phyloP scores from a whole-genome alignment of 2,888 invertebrate genomes.

The Tenthredo livida region DNA sequence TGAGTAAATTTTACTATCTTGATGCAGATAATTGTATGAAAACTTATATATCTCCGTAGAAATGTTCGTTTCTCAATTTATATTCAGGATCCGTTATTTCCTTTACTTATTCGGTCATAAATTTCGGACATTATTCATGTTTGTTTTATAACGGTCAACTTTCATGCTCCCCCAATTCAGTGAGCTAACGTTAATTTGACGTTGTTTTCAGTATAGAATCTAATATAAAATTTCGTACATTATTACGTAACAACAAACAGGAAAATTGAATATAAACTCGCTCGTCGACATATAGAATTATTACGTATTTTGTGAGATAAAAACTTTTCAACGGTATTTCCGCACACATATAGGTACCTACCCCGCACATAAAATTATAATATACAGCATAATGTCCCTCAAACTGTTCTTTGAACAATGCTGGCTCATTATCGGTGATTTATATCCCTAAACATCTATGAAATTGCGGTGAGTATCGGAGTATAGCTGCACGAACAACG shows the following conservation, averaged over 20 bases:
- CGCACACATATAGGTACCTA: neutral
- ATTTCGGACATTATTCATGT: neutral
- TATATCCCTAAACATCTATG: neutral
- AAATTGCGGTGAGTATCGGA: neutral
- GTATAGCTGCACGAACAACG: neutral
- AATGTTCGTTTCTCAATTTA: neutral
- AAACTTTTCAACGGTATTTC: neutral
- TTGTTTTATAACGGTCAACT: neutral
- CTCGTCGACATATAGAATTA: neutral
- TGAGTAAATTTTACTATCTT: no score
- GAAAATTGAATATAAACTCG: constrained; percentile 27
- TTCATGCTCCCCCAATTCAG: neutral
- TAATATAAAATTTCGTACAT: neutral
- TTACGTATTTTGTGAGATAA: neutral
- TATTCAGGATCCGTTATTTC: neutral
- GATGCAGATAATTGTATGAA: neutral
- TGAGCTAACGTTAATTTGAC: neutral
- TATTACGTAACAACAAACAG: neutral
- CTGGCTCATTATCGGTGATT: neutral
- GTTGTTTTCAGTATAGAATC: neutral
- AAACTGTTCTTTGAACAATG: neutral
- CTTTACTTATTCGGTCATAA: neutral
- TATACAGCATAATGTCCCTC: neutral
- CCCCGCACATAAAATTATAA: neutral
- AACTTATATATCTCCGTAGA: neutral